phyloP scores from a whole-genome alignment of 1,140 invertebrate genomes.

The Meteorus sp. region DNA sequence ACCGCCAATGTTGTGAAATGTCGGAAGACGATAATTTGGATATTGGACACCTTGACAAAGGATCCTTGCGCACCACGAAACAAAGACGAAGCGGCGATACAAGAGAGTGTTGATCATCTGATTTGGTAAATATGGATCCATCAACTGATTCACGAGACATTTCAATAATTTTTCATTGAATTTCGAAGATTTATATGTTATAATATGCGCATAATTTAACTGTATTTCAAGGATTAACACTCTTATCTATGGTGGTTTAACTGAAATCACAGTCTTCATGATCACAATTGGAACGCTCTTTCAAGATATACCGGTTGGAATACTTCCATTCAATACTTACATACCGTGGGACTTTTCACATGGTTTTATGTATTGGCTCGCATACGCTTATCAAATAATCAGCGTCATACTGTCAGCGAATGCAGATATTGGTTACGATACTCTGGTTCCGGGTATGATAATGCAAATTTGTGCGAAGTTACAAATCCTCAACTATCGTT shows the following conservation, averaged over 20 bases:
- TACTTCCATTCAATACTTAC: constrained; percentile 16
- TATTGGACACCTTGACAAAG: constrained; percentile 3
- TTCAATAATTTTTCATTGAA: not conserved
- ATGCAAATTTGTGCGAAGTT: constrained; percentile 18
- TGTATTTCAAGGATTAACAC: constrained; percentile 17
- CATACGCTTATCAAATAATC: constrained; percentile 19
- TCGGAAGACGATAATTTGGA: constrained; percentile 12
- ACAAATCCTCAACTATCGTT: constrained; percentile 18
- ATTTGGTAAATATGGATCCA: not conserved
- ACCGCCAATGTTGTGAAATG: constrained; percentile 14
- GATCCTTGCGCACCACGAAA: constrained; percentile 17
- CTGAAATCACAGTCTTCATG: constrained; percentile 22
- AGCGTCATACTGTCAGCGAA: constrained; percentile 16
- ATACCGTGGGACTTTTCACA: constrained; percentile 17
- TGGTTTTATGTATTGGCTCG: constrained; percentile 8
- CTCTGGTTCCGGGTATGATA: constrained; percentile 14
- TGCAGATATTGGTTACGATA: constrained; percentile 17
- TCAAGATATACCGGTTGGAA: constrained; percentile 1
- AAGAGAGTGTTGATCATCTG: constrained; percentile 9
- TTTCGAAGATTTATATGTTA: not conserved
- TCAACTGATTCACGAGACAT: too few species aligned
- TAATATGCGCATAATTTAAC: not conserved
- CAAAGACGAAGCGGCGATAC: not conserved
- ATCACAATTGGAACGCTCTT: constrained; percentile 14
- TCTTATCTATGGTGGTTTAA: constrained; percentile 17